Conservation (phyloP, 2,888 invertebrate genomes). For the Ennomos fuscantarius region DNA sequence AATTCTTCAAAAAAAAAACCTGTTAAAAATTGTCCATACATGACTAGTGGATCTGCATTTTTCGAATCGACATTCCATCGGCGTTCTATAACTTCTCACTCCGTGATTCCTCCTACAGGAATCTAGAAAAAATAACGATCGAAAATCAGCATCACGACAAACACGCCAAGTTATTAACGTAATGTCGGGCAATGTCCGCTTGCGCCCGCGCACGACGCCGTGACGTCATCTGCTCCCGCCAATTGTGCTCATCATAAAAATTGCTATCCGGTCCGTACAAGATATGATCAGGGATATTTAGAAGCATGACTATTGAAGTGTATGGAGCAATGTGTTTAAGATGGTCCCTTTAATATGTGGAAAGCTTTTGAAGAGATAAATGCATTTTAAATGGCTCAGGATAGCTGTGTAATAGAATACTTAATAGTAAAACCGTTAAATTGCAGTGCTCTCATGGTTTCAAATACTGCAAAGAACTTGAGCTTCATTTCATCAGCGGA, state of each 20-base stretch:
- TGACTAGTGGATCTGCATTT: too few relatives aligned
- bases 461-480: too few relatives aligned
- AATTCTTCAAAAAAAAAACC: too few relatives aligned
- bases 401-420: too few relatives aligned
- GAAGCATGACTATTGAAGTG: neutral
- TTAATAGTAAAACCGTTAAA: too few relatives aligned
- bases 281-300: constrained; percentile 29
- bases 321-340: neutral
- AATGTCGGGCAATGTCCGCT: constrained; percentile 25
- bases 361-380: too few relatives aligned
- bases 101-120: constrained; percentile 13
- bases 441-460: too few relatives aligned
- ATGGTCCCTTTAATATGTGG: too few relatives aligned
- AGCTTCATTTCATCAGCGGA: too few relatives aligned
- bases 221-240: constrained; percentile 34
- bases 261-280: constrained; percentile 34
- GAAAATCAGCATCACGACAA: constrained; percentile 11
- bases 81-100: neutral
- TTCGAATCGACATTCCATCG: too few relatives aligned
- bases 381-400: too few relatives aligned
- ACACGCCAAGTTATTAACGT: constrained; percentile 25
- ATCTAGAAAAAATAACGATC: neutral
- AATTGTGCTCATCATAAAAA: constrained; percentile 36
- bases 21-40: too few relatives aligned
- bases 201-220: constrained; percentile 24